These are phyloP conservation scores for Oikopleura vanhoeffeni DNA, from an alignment of 23 tunicate genomes.

Conservation along the genomic window DNA sequence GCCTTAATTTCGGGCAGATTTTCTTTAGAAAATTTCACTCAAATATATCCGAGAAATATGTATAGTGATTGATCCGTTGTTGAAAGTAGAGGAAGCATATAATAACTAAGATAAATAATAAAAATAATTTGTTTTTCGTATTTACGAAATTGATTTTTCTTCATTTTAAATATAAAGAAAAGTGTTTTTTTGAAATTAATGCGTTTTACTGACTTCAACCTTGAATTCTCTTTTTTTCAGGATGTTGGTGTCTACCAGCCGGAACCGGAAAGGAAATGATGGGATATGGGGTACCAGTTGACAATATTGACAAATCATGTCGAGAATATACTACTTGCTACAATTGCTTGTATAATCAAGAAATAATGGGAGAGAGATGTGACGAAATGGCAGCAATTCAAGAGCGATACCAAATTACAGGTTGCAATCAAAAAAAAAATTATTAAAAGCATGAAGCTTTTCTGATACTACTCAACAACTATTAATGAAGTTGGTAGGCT, in stretches of 20 bases:
- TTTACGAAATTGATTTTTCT: neutral
- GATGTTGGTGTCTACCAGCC: neutral
- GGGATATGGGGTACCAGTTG: constrained; percentile 7
- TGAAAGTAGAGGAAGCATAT: no score
- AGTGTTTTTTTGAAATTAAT: no score
- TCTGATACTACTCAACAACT: no score
- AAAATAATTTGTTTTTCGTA: neutral
- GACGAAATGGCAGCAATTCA: neutral
- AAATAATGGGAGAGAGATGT: neutral
- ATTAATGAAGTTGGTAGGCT: no score
- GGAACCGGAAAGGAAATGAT: neutral
- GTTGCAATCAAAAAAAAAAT: no score
- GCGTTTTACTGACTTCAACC: no score
- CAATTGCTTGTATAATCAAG: neutral
- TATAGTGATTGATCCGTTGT: no score
- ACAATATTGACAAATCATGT: neutral
- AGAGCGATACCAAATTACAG: neutral
- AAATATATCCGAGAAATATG: neutral
- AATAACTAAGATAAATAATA: neutral
- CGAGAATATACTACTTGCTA: constrained; percentile 2
- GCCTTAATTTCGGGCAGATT: neutral
- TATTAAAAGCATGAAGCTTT: no score
- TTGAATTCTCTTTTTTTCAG: neutral
- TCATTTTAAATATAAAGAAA: neutral
- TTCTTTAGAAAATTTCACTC: neutral